Evolutionary conservation across 1,140 invertebrate species (phyloP).

Genomic region (Periplaneta americana): DNA sequence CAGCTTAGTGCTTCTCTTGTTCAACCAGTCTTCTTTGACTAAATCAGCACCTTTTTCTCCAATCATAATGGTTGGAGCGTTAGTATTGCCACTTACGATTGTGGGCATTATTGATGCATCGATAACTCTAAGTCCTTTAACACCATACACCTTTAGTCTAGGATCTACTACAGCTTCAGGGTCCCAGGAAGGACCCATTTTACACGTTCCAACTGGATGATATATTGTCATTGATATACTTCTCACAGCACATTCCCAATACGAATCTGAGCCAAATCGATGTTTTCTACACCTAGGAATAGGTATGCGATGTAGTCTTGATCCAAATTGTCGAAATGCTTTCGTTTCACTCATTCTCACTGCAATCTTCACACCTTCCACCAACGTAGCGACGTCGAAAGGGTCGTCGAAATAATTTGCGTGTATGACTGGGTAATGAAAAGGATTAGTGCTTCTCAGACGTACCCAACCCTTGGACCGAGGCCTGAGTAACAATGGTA

Average conservation of each 20-base stretch:
- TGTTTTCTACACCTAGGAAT: slow-evolving; percentile 72
- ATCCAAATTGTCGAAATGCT: slow-evolving; percentile 75
- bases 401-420: slow-evolving; percentile 83
- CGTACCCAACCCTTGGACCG: slow-evolving; percentile 71
- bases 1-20: neutral
- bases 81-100: slow-evolving; percentile 18
- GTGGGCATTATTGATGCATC: slow-evolving; percentile 21
- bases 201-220: slow-evolving; percentile 45
- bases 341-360: slow-evolving; percentile 60
- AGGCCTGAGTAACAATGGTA: slow-evolving; percentile 74
- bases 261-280: slow-evolving; percentile 67
- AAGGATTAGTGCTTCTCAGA: slow-evolving; percentile 72
- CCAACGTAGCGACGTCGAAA: slow-evolving; percentile 65
- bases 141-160: slow-evolving; percentile 58
- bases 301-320: slow-evolving; percentile 63
- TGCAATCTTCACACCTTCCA: slow-evolving; percentile 61
- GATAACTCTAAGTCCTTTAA: slow-evolving; percentile 17
- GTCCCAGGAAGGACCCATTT: slow-evolving; percentile 77
- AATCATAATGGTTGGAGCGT: slow-evolving; percentile 19
- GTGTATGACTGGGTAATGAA: slow-evolving; percentile 77
- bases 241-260: slow-evolving; percentile 79
- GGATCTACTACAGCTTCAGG: slow-evolving; percentile 76
- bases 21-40: slow-evolving; percentile 18
- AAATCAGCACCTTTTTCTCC: slow-evolving; percentile 19
- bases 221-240: slow-evolving; percentile 85